Conservation (phyloP, 2,797 vertebrate genomes). For the Acipenser oxyrinchus region DNA sequence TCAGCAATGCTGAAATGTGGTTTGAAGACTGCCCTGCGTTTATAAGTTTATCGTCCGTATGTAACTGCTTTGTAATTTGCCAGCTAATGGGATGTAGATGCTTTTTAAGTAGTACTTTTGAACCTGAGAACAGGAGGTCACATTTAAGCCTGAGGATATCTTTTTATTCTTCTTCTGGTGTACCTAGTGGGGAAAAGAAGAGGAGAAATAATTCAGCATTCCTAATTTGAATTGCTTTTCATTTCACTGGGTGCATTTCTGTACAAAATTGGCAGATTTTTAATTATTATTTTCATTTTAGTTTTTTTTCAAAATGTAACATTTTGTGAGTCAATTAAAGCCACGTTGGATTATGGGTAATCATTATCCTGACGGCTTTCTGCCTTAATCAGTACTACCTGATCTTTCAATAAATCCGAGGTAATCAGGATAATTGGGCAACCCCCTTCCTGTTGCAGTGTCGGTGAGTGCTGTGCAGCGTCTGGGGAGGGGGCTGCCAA, state of each 20-base stretch:
- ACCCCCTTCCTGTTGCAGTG: conserved; percentile 5
- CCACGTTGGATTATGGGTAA: conserved; percentile 43
- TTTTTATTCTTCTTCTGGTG: conserved; percentile 29
- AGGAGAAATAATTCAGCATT: conserved; percentile 27
- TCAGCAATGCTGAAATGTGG: conserved; percentile 24
- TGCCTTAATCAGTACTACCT: conserved; percentile 38
- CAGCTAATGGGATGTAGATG: conserved; percentile 34
- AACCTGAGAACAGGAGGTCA: conserved; percentile 40
- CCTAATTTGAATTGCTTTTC: conserved; percentile 43
- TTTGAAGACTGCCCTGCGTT: conserved; percentile 17
- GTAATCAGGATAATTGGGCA: conserved; percentile 55
- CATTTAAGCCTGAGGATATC: conserved; percentile 40
- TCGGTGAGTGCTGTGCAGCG: neutral
- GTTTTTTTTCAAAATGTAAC: too few species aligned
- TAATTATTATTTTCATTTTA: conserved; percentile 8
- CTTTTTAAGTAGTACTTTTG: conserved; percentile 35
- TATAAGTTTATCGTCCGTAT: conserved; percentile 39
- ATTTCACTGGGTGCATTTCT: conserved; percentile 58
- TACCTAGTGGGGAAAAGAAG: conserved; percentile 15
- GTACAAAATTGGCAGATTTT: conserved; percentile 60
- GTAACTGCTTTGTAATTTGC: conserved; percentile 28
- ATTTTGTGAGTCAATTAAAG: conserved; percentile 10
- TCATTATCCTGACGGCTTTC: conserved; percentile 36
- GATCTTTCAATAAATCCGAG: conserved; percentile 57
- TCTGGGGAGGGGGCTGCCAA: neutral